Percentiles rank a stretch among this genome's conserved stretches.
These are phyloP conservation scores for Polyploca ridens DNA, from an alignment of 2,888 invertebrate species.

Conservation along the genomic window DNA sequence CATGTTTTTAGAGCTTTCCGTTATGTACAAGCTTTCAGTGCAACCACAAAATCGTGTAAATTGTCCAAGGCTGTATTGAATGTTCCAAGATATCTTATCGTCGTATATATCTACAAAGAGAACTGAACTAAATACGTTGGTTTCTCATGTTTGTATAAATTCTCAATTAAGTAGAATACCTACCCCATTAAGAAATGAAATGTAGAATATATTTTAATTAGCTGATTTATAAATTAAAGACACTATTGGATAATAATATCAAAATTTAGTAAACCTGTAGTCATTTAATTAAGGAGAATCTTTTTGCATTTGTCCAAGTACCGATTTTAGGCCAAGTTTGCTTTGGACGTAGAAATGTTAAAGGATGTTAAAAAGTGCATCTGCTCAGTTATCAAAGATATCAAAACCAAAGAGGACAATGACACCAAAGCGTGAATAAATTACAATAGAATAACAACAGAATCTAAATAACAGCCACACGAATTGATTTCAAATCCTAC, in stretches of 20 bases:
- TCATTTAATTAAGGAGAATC: no score
- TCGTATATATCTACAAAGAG: not conserved
- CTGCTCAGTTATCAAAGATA: not conserved
- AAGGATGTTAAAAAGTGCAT: not conserved
- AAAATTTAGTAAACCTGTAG: no score
- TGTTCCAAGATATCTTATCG: not conserved
- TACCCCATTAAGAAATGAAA: no score
- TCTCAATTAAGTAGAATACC: not conserved
- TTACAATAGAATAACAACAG: conserved; percentile 6
- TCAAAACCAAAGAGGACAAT: conserved; percentile 8
- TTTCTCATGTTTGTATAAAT: not conserved
- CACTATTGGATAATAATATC: no score
- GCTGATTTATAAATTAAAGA: no score
- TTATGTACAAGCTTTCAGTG: conserved; percentile 35
- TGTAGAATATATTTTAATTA: no score
- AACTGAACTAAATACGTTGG: not conserved
- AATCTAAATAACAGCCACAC: conserved; percentile 22
- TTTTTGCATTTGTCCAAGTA: no score
- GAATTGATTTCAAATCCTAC: conserved; percentile 52
- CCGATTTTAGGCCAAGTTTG: no score
- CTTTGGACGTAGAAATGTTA: not conserved
- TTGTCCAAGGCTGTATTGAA: conserved; percentile 33
- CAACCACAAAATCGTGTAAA: conserved; percentile 39
- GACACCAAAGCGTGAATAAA: not conserved
- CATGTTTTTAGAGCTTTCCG: conserved; percentile 33